These are phyloP conservation scores for Microdon myrmicae DNA, from an alignment of 2,888 invertebrate species.

Conservation along the genomic window DNA sequence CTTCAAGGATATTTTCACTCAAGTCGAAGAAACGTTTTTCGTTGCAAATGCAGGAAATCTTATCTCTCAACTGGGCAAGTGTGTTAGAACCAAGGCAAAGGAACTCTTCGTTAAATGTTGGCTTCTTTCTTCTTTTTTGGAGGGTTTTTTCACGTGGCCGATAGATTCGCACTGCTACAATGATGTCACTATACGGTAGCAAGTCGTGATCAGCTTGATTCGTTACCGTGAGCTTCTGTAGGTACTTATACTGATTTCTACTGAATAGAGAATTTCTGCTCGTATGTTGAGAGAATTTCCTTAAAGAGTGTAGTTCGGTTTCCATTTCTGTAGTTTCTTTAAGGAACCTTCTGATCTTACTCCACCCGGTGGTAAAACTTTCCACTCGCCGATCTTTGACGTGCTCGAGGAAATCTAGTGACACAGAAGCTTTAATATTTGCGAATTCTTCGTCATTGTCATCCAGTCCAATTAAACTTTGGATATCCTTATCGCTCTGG, in stretches of 20 bases:
- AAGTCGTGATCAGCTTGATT: constrained; percentile 50
- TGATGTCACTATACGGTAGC: constrained; percentile 63
- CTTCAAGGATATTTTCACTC: constrained; percentile 68
- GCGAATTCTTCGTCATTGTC: constrained; percentile 41
- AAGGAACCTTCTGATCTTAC: constrained; percentile 45
- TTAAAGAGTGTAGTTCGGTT: too few relatives aligned
- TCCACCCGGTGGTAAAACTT: constrained; percentile 52
- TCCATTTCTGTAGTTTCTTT: constrained; percentile 49
- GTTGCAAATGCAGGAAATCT: constrained; percentile 80
- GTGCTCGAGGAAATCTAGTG: constrained; percentile 52
- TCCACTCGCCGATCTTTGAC: constrained; percentile 54
- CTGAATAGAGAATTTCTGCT: constrained; percentile 56
- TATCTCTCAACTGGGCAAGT: constrained; percentile 78
- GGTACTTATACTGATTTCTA: constrained; percentile 28
- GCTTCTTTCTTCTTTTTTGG: constrained; percentile 55
- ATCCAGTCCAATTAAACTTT: constrained; percentile 45
- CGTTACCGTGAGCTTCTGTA: constrained; percentile 15
- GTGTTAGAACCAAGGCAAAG: constrained; percentile 75
- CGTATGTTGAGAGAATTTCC: too few relatives aligned
- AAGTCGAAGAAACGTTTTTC: constrained; percentile 72
- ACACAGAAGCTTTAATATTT: constrained; percentile 49
- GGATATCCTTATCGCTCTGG: constrained; percentile 38
- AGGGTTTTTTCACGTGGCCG: constrained; percentile 67
- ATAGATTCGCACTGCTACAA: constrained; percentile 69
- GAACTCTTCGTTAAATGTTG: constrained; percentile 70